phyloP scores from a whole-genome alignment of 2,888 invertebrate genomes.

The Pseudolycoriella hygida region DNA sequence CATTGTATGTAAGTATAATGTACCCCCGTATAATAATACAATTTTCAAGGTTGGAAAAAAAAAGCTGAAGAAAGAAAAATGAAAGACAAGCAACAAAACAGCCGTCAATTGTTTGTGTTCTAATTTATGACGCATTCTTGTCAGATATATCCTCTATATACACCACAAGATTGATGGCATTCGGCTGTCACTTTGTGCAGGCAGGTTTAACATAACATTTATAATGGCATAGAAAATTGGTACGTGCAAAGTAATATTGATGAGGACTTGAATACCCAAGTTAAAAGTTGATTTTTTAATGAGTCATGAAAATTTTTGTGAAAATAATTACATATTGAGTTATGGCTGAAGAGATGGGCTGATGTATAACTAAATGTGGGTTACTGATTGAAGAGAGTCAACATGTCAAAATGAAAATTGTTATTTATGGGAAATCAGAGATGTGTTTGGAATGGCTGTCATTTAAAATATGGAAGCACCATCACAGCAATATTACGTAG shows the following conservation, averaged over 20 bases:
- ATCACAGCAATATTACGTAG: too few relatives aligned
- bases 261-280: slow-evolving; percentile 1
- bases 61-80: background rate
- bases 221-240: slow-evolving; percentile 7
- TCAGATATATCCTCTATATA: slow-evolving; percentile 7
- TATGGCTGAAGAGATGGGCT: too few relatives aligned
- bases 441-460: too few relatives aligned
- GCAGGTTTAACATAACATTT: slow-evolving; percentile 1
- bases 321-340: background rate
- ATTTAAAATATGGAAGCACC: too few relatives aligned
- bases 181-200: slow-evolving; percentile 6
- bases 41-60: background rate
- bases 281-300: slow-evolving; percentile 2
- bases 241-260: slow-evolving; percentile 7
- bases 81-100: background rate
- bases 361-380: too few relatives aligned
- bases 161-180: slow-evolving; percentile 7
- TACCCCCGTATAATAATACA: too few relatives aligned
- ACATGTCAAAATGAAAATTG: too few relatives aligned
- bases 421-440: too few relatives aligned
- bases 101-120: slow-evolving; percentile 7
- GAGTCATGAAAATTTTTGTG: slow-evolving; percentile 2
- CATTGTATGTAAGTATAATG: background rate
- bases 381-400: too few relatives aligned
- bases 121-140: slow-evolving; percentile 8